phyloP scores from a whole-genome alignment of 2,888 invertebrate genomes.

The Melipona bicolor region DNA sequence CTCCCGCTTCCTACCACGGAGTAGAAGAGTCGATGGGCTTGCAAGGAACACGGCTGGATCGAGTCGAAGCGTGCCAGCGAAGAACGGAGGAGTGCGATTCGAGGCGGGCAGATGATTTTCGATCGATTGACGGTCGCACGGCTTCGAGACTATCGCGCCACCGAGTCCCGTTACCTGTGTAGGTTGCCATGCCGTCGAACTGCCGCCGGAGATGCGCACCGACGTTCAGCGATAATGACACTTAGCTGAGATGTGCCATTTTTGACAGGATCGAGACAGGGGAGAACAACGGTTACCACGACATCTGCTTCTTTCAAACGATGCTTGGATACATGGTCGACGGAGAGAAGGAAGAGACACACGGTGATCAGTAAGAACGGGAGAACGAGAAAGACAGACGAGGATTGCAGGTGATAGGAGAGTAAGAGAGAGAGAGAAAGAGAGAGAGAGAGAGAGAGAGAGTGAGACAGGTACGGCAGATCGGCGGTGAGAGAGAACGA shows the following conservation, averaged over 20 bases:
- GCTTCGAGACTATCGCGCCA: constrained; percentile 43
- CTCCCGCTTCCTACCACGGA: background rate
- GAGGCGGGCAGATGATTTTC: constrained; percentile 48
- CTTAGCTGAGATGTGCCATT: constrained; percentile 47
- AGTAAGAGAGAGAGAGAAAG: background rate
- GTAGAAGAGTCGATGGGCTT: constrained; percentile 35
- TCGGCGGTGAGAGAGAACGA: background rate
- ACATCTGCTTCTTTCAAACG: constrained; percentile 34
- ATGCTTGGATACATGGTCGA: constrained; percentile 23
- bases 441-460: background rate
- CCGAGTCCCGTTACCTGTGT: constrained; percentile 34
- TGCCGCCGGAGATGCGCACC: constrained; percentile 33
- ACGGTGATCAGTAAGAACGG: constrained; percentile 37
- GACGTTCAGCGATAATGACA: constrained; percentile 46
- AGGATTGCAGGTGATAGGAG: background rate
- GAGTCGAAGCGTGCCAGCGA: constrained; percentile 33
- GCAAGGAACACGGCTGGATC: constrained; percentile 32
- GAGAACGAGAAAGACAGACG: background rate
- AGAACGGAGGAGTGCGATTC: background rate
- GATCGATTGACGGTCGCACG: constrained; percentile 45
- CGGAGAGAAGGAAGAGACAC: background rate
- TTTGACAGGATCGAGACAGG: constrained; percentile 17
- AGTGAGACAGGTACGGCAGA: background rate
- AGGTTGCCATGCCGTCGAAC: constrained; percentile 45
- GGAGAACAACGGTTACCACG: constrained; percentile 15